Evolutionary conservation across 2,113 vertebrate genomes (phyloP), one percentile per base, ranked within the genome.

Genomic region (Tenrec ecaudatus): DNA sequence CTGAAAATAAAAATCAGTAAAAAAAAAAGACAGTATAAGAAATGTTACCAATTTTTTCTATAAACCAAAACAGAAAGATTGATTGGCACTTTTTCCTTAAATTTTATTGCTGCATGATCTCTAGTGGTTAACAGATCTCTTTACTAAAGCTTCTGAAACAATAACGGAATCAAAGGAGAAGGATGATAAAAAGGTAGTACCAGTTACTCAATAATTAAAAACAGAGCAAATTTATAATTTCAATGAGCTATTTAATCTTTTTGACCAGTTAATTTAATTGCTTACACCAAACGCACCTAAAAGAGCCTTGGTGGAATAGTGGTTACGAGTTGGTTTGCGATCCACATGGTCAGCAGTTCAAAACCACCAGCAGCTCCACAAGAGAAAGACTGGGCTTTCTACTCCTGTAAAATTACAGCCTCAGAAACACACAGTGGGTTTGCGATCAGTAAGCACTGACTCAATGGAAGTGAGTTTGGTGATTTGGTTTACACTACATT

Each of bases 91-190:
- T 95, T 82, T 90, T 53, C 9, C 6, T 5, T 5, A 53, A 96
- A 96, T 27, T 84, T 95, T 94, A 95, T 93, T 94, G 71, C 66
- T 94, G 86, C 95, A 81, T 10, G 29, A 95, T 97, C 76, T 87
- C 87, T 36, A 95, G 91, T 90, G 96, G 97, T 88, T 93, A 82
- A 83, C 1, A 53, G 80, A 95, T 62, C 22, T 20, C 22, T 19
- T 97, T 95, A 91, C 94, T 86, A 97, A 96, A 97, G 87, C 94
- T 94, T 53, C 84, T 96, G 96, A 96, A 86, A 93, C 83, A 94
- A 76, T 79, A 71, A 94, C 96, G 90, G 95, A 95, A 96, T 97
- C 60, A 20, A 88, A 89, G 77, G 64, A 75, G 95, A 75, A 38
- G 69, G 87, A n/a, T 62, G 81, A 95, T 81, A 86, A 92, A 95